Evolutionary conservation across 2,888 invertebrate species (phyloP).

Genomic region (Abrostola triplasia): DNA sequence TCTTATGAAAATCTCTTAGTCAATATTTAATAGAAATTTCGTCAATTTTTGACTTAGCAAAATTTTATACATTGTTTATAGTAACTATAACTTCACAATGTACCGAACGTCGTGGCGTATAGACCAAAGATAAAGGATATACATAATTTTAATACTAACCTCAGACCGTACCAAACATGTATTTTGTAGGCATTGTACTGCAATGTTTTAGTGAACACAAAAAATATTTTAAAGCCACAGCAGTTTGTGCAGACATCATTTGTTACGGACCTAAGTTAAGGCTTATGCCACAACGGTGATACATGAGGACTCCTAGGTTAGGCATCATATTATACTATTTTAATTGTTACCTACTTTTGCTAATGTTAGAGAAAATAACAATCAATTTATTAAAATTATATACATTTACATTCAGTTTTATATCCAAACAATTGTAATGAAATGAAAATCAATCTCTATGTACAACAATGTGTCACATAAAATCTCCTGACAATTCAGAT

Average conservation of each 20-base stretch:
- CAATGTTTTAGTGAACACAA: slow-evolving; percentile 51
- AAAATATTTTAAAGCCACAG: slow-evolving; percentile 43
- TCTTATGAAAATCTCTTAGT: slow-evolving; percentile 88
- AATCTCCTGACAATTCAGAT: slow-evolving; percentile 65
- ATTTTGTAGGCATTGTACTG: slow-evolving; percentile 79
- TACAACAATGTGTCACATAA: slow-evolving; percentile 39
- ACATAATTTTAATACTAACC: slow-evolving; percentile 86
- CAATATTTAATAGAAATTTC: slow-evolving; percentile 86
- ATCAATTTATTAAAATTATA: slow-evolving; percentile 45
- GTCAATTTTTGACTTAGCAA: slow-evolving; percentile 89
- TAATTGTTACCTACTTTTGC: slow-evolving; percentile 63
- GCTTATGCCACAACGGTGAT: slow-evolving; percentile 54
- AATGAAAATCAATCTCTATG: slow-evolving; percentile 45
- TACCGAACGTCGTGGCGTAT: slow-evolving; percentile 82
- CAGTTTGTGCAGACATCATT: slow-evolving; percentile 46
- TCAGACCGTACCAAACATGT: slow-evolving; percentile 87
- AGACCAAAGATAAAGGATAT: slow-evolving; percentile 87
- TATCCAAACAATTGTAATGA: slow-evolving; percentile 40
- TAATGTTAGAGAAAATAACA: slow-evolving; percentile 46
- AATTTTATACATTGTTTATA: slow-evolving; percentile 88
- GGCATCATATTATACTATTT: slow-evolving; percentile 54
- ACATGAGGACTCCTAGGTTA: slow-evolving; percentile 49
- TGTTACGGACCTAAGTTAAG: slow-evolving; percentile 50
- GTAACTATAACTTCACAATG: slow-evolving; percentile 80
- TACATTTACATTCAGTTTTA: slow-evolving; percentile 47